Evolutionary conservation across 2,113 vertebrate genomes (phyloP), one percentile per base, ranked within the genome.

Genomic region (Cyanocitta stelleri): DNA sequence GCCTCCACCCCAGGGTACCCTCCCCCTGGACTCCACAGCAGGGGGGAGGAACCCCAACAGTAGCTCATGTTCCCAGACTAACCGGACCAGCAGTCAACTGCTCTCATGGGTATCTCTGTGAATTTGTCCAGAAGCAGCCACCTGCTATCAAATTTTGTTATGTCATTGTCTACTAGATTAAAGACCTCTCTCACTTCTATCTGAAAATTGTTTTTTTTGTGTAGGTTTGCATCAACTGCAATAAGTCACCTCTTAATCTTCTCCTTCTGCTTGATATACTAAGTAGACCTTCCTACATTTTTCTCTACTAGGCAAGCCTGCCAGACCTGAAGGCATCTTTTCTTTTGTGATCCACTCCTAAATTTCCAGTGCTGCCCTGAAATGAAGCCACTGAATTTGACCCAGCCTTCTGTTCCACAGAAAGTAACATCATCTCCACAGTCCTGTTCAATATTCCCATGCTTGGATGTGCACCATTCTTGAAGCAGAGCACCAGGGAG

Each of bases 331-430:
- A 16, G 37, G 4, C 9, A 30, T 37, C 32, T 44, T 67, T 6
- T 52, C 21, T 55, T 77, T 49, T 55, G 55, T 66, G 37, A 21
- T 13, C 16, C 14, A 7, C 43, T 94, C 59, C 29, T 51, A 39
- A 61, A 75, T 52, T 72, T 72, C 16, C n/a, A 37, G 11, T 14
- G 13, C 21, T 79, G 16, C 46, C 7, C 51, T 68, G 63, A 84
- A 83, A 80, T 3, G 15, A 12, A 71, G 32, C 4, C 21, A 41
- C 33, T 10, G 9, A 15, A 39, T 17, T 55, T 46, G 27, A 54
- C 15, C 58, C 6, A n/a, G 17, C 9, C 10, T 74, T 88, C n/a
- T 7, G 3, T 32, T 87, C 9, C 3, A 0, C 1, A 41, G 48
- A 54, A 71, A 71, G 4, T 23, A 71, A 48, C 4, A 16, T 10